Percentiles rank a stretch among this genome's conserved stretches.
phyloP scores from a whole-genome alignment of 1,140 invertebrate species.

The Acromyrmex charruanus region DNA sequence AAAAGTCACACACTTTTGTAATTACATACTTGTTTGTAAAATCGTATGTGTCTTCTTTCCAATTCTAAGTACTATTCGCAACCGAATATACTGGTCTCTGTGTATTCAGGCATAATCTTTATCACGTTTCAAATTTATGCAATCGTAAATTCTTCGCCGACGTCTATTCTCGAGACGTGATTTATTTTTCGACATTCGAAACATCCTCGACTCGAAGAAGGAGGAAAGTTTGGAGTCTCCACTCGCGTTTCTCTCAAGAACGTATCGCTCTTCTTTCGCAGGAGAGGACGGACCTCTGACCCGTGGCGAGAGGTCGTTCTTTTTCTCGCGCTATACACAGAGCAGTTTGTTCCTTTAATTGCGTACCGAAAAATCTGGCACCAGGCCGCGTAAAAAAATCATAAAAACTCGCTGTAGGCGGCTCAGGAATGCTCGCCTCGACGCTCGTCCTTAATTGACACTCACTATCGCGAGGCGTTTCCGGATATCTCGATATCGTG shows the following conservation, averaged over 20 bases:
- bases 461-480: constrained; percentile 74
- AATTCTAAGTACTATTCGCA: not conserved
- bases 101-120: constrained; percentile 7
- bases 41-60: not conserved
- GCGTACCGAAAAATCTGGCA: constrained; percentile 54
- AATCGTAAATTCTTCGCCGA: not conserved
- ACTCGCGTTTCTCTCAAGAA: constrained; percentile 56
- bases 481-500: constrained; percentile 69
- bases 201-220: constrained; percentile 10
- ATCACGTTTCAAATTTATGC: constrained; percentile 11
- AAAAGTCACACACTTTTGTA: not conserved
- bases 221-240: not conserved
- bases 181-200: constrained; percentile 48
- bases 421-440: constrained; percentile 73
- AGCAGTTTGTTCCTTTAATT: constrained; percentile 75
- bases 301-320: constrained; percentile 43
- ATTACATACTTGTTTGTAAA: not conserved
- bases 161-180: constrained; percentile 14
- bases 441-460: constrained; percentile 81
- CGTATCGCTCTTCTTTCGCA: constrained; percentile 54
- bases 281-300: constrained; percentile 65
- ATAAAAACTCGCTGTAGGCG: constrained; percentile 54
- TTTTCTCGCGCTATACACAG: constrained; percentile 53
- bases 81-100: not conserved
- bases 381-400: constrained; percentile 69